phyloP scores from a whole-genome alignment of 2,113 vertebrate species.

The Carollia perspicillata region DNA sequence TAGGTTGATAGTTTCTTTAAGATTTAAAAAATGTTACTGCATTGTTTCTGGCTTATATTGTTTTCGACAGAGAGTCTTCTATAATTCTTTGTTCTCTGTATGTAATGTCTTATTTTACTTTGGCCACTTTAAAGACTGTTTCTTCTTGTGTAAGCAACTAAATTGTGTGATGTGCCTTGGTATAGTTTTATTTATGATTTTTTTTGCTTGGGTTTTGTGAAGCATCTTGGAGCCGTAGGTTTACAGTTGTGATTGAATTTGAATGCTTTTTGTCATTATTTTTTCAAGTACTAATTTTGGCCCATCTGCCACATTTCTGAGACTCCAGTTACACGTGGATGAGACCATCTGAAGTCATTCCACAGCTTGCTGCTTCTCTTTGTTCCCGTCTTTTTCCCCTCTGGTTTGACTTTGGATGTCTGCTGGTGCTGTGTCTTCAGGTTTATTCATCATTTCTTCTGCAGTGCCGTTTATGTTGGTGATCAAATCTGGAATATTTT shows the following conservation, averaged over 20 bases:
- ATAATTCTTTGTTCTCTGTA: neutral
- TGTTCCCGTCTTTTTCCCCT: neutral
- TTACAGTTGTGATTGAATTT: constrained; percentile 5
- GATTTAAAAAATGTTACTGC: neutral
- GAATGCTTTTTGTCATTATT: neutral
- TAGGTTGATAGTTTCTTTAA: neutral
- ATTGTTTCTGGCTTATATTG: neutral
- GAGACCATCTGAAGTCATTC: neutral
- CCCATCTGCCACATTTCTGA: neutral
- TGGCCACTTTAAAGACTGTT: neutral
- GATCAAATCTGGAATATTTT: neutral
- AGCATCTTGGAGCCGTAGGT: neutral
- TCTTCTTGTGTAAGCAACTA: neutral
- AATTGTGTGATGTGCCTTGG: neutral
- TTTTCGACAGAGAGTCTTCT: neutral
- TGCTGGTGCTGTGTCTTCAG: neutral
- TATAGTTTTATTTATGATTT: neutral
- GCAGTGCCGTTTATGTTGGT: neutral
- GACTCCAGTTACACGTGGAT: neutral
- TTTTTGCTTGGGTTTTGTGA: neutral
- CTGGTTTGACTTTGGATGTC: neutral
- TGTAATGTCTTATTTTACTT: neutral
- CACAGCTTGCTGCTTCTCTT: neutral
- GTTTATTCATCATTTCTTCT: neutral
- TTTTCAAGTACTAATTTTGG: neutral